Evolutionary conservation across 2,113 vertebrate genomes (phyloP), one percentile per base, ranked within the genome.

Genomic region (Heloderma charlesbogerti): DNA sequence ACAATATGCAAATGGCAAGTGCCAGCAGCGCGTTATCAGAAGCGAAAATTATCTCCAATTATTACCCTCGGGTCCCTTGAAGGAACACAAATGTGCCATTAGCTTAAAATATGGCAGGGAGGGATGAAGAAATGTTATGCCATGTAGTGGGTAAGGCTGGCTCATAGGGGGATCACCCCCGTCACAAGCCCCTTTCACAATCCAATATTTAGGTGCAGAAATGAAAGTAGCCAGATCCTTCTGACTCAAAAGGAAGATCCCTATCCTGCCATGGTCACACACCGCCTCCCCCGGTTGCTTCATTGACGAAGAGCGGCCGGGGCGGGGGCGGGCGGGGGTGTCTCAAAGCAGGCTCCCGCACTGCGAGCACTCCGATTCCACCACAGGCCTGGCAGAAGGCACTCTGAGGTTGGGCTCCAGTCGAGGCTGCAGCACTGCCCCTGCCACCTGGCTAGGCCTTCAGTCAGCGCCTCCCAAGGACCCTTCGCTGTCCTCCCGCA

Each of bases 41-140:
- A 71, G 84, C 84, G 43, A 80, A 72, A 81, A 81, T 80, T 79
- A 87, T 91, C 84, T 87, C 48, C 22, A 72, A 81, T 91, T 80
- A 81, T 43, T 45, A 81, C 48, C 66, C 45, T 16, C 20, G 20
- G n/a, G 45, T 27, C 66, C 43, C 84, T 78, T n/a, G 3, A 48
- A 71, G 84, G 60, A 78, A 66, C 74, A 84, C 51, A 45, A 12
- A 37, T 13, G 48, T 22, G 48, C 75, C 85, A 71, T 81, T 87
- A 60, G 37, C 63, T 60, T 91, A 60, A 57, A 69, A 87, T 90
- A 88, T 81, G 48, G 77, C 45, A 74, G 75, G 34, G 63, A 88
- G 45, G 29, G 31, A 54, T 81, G 80, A 67, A 43, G 63, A 71
- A 90, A 86, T 37, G 40, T 91, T 81, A 81, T 72, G 57, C 48